Evolutionary conservation across 2,797 vertebrate species (phyloP).

Genomic region (Acipenser oxyrinchus): DNA sequence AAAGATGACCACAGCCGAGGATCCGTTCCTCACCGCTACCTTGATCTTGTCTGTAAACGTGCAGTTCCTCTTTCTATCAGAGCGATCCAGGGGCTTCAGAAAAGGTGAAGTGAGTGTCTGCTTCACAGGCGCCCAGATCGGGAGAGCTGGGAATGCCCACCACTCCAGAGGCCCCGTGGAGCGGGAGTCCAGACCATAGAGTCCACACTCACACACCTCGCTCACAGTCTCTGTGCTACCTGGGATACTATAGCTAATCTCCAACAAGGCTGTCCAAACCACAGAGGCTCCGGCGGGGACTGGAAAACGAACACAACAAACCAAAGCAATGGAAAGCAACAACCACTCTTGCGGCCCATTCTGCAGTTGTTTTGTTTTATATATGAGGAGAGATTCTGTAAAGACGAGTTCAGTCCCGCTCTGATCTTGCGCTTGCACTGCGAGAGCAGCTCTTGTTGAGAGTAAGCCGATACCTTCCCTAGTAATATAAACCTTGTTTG

Average conservation of each 20-base stretch:
- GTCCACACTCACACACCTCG: conserved; percentile 63
- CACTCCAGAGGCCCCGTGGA: conserved; percentile 41
- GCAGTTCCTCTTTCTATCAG: conserved; percentile 80
- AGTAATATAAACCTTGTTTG: conserved; percentile 59
- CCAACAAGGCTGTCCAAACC: conserved; percentile 56
- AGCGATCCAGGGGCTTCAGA: conserved; percentile 63
- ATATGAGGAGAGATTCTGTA: conserved; percentile 2
- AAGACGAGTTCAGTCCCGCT: conserved; percentile 21
- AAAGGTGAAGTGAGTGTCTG: conserved; percentile 42
- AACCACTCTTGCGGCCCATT: too few relatives aligned
- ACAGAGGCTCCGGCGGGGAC: conserved; percentile 25
- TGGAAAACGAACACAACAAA: conserved; percentile 34
- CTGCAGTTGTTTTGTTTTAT: too few relatives aligned
- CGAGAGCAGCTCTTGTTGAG: conserved; percentile 30
- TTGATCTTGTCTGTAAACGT: conserved; percentile 73
- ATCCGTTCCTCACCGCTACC: conserved; percentile 51
- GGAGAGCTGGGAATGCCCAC: conserved; percentile 53
- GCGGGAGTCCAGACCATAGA: conserved; percentile 63
- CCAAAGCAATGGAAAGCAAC: conserved; percentile 12
- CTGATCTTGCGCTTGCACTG: conserved; percentile 33
- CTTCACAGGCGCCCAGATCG: conserved; percentile 60
- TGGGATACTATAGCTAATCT: conserved; percentile 45
- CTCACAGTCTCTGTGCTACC: conserved; percentile 35
- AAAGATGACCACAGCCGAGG: conserved; percentile 74
- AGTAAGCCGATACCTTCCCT: conserved; percentile 65